Conservation (phyloP, 2,888 invertebrate species). For the Branchipolynoe longqiensis region DNA sequence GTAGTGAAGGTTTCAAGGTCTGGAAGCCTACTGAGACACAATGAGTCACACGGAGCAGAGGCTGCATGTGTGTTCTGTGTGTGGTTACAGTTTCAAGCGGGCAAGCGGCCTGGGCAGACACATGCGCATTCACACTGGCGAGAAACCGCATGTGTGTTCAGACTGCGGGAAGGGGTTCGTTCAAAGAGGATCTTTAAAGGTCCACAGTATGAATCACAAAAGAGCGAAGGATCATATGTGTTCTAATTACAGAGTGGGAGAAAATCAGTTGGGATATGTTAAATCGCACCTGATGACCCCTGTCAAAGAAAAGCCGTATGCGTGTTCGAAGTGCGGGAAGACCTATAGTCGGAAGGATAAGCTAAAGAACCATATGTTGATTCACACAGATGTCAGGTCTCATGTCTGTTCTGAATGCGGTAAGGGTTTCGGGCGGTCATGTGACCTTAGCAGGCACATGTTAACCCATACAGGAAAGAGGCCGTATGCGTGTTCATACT, state of each 20-base stretch:
- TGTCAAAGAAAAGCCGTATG: neutral
- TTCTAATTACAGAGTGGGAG: neutral
- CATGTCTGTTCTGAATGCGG: conserved; percentile 20
- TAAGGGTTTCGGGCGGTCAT: neutral
- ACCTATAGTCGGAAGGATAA: neutral
- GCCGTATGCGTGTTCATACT: neutral
- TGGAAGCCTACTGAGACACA: too few relatives aligned
- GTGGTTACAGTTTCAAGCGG: neutral
- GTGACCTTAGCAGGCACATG: neutral
- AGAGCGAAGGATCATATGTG: neutral
- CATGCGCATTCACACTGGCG: neutral
- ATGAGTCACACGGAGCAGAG: neutral
- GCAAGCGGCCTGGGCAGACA: neutral
- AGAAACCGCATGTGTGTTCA: neutral
- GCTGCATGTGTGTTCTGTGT: neutral
- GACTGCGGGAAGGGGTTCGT: conserved; percentile 6
- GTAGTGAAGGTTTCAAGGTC: too few relatives aligned
- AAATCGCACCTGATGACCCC: neutral
- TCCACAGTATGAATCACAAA: conserved; percentile 6
- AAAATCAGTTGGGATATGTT: neutral
- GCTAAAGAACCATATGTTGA: neutral
- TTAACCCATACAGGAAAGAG: conserved; percentile 4
- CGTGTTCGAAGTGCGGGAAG: neutral
- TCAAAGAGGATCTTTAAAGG: neutral
- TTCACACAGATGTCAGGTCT: neutral